A percentile compares a stretch with the other conserved stretches of the same genome.
phyloP scores from a whole-genome alignment of 1,140 invertebrate genomes.

The Tetragnatha versicolor region DNA sequence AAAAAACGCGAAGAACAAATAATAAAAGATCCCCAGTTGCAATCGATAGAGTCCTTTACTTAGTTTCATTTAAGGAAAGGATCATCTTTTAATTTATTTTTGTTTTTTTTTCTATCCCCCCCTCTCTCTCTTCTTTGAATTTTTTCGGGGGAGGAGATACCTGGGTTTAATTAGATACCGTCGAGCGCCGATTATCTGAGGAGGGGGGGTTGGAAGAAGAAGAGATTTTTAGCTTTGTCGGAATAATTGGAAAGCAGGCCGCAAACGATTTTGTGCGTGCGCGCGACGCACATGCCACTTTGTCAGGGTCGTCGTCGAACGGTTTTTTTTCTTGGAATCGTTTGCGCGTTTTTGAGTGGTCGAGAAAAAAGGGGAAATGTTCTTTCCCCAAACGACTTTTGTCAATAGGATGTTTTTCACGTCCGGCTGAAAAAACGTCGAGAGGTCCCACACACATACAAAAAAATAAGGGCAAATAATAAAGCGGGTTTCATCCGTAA shows the following conservation, averaged over 20 bases:
- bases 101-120: slow-evolving; percentile 23
- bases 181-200: slow-evolving; percentile 37
- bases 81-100: slow-evolving; percentile 52
- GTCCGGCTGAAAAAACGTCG: too few species aligned
- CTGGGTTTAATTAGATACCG: slow-evolving; percentile 51
- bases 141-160: slow-evolving; percentile 24
- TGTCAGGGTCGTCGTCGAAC: background rate
- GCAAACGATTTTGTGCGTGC: slow-evolving; percentile 1
- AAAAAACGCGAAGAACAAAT: background rate
- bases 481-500: too few species aligned
- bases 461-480: too few species aligned
- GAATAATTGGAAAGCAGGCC: slow-evolving; percentile 29
- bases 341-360: too few species aligned
- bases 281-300: background rate
- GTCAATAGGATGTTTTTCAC: too few species aligned
- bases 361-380: too few species aligned
- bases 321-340: too few species aligned
- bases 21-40: slow-evolving; percentile 36
- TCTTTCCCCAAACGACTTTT: too few species aligned
- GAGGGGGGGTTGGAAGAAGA: background rate
- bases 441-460: too few species aligned
- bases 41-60: slow-evolving; percentile 53
- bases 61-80: slow-evolving; percentile 54
- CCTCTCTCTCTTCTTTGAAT: background rate
- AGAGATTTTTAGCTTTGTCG: slow-evolving; percentile 45